These are phyloP conservation scores for Peromyscus nudipes DNA, from an alignment of 2,797 vertebrate species.

Conservation along the genomic window DNA sequence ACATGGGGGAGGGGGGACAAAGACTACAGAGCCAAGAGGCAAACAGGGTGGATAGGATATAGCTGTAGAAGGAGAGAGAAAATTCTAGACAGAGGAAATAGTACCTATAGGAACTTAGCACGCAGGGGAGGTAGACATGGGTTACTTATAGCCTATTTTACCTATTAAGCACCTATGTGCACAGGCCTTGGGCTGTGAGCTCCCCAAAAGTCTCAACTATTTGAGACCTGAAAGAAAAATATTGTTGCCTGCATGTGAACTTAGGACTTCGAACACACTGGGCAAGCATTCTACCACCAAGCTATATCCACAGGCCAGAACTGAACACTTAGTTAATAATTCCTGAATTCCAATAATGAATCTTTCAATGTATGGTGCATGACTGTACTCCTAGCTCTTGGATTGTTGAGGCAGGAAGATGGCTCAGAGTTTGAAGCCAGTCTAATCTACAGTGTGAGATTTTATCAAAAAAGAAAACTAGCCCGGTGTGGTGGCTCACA, in stretches of 20 bases:
- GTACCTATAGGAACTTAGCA: neutral
- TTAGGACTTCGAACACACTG: neutral
- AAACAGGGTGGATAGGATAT: neutral
- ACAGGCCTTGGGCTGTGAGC: neutral
- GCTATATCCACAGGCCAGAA: neutral
- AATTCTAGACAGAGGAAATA: neutral
- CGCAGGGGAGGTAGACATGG: neutral
- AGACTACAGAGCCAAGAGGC: neutral
- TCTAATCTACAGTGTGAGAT: neutral
- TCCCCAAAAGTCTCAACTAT: conserved; percentile 18
- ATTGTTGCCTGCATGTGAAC: neutral
- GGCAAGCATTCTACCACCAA: neutral
- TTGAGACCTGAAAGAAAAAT: neutral
- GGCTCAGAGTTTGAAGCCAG: neutral
- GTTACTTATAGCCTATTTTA: neutral
- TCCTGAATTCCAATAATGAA: conserved; percentile 11
- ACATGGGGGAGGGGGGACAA: neutral
- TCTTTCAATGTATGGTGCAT: neutral
- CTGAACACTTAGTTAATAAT: conserved; percentile 3
- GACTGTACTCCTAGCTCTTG: neutral
- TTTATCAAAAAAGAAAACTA: neutral
- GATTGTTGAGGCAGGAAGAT: neutral
- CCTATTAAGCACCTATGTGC: no score
- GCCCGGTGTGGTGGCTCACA: no score
- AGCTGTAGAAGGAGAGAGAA: conserved; percentile 15